Evolutionary conservation across 2,797 vertebrate species (phyloP), one percentile per base, ranked within the genome.

Genomic region (Anisognathus igniventris): DNA sequence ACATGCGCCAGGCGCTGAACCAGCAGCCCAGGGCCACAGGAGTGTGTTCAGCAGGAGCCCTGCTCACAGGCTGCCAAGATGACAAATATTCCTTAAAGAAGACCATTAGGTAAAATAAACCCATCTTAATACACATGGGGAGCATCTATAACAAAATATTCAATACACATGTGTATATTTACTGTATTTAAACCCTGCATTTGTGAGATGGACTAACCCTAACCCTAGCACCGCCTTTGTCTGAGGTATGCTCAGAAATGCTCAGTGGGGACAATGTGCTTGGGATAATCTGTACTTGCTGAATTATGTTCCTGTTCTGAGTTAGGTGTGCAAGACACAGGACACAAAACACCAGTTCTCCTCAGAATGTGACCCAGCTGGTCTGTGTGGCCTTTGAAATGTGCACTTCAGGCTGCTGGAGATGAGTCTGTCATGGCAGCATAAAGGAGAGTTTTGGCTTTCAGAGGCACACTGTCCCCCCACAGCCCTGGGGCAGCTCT

Each of bases 81-180:
- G 84, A 65, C n/a, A 73, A 73, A 58, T 85, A 42, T 47, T 79
- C 72, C 88, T 88, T 73, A n/a, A 75, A 93, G 75, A 47, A 85
- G 47, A 66, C 35, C 78, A 76, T 70, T 70, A 79, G 66, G 72
- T 68, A 82, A 95, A 87, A 66, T 76, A 90, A 95, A 58, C 39
- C 35, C 54, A 51, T 73, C 82, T 73, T 45, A 47, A 58, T 66
- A 56, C 79, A 73, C 3, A 2, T 30, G 37, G 67, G 51, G 68
- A 79, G 39, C 57, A 25, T 40, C 37, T n/a, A 28, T 80, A 78
- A 76, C 35, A 60, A 88, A 83, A 77, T 62, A 25, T 20, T 51
- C 31, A 76, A 70, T 64, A 71, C 39, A 44, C 10, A 0, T 31
- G 7, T 56, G 31, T 48, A 4, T 62, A 40, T 86, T 70, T 70